Conservation (phyloP, 2,888 invertebrate genomes). For the Idaea straminata region DNA sequence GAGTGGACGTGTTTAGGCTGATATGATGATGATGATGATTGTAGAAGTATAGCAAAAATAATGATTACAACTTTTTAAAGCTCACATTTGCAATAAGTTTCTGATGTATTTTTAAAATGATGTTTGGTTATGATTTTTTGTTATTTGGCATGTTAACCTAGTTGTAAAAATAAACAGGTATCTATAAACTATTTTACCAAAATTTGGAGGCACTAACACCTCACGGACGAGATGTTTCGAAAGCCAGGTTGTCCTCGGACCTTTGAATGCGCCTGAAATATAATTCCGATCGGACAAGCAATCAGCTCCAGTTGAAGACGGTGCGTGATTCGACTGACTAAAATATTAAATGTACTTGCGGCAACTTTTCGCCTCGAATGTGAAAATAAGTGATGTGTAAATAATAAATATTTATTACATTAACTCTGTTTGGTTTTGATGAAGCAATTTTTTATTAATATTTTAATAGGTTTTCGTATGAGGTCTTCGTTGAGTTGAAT, state of each 20-base stretch:
- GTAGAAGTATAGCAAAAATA: neutral
- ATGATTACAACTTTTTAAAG: neutral
- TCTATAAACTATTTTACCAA: neutral
- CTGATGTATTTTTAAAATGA: too few relatives aligned
- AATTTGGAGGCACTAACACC: neutral
- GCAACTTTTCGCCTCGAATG: constrained; percentile 37
- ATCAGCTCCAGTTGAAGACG: constrained; percentile 78
- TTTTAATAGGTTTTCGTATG: too few relatives aligned
- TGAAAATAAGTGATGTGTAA: constrained; percentile 42
- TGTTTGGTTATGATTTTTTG: too few relatives aligned
- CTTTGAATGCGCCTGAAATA: constrained; percentile 78
- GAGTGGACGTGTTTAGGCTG: too few relatives aligned
- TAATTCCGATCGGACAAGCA: constrained; percentile 79
- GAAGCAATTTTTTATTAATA: too few relatives aligned
- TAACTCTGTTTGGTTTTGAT: too few relatives aligned
- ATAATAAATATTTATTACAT: constrained; percentile 23
- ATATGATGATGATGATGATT: too few relatives aligned
- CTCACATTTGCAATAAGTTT: neutral
- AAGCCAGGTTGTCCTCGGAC: constrained; percentile 70
- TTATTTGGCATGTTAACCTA: too few relatives aligned
- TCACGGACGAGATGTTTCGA: constrained; percentile 24
- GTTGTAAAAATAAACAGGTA: neutral
- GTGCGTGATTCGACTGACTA: constrained; percentile 75
- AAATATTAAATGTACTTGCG: constrained; percentile 70
- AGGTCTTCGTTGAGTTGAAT: too few relatives aligned